Base-by-base conservation (phyloP, 2,888 invertebrate genomes). In the Mesorhabditis spiculigera region DNA sequence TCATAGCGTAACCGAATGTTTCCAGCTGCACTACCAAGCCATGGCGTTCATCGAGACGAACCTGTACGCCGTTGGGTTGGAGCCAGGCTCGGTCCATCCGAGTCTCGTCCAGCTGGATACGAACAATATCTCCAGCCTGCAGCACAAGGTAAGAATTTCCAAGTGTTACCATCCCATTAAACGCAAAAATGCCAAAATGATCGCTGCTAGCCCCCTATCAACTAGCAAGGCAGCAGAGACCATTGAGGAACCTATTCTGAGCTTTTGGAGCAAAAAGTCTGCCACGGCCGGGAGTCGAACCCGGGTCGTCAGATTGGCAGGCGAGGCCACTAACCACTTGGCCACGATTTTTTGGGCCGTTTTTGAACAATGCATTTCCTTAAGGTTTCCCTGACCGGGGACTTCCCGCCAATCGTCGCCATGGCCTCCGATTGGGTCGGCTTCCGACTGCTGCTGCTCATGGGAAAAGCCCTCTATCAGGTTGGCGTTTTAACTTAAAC, bases 371-470 rank as follows among this genome's bases (percentile, higher is more conserved):
- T 50, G 50, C 28, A 8, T 45, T 45, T 44, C 45, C 3, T 71
- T 68, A 63, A 81, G 81, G 80, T 78, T 0, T 77, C 82, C 3
- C 73, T 82, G 4, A 78, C 78, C 5, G 82, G 81, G 5, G 81
- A 82, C 65, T 74, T 81, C 44, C 73, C 76, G 28, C 66, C 76
- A 65, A 82, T 85, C 43, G 80, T 81, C 58, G 83, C 84, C 16
- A 84, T 85, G 82, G 80, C 85, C 4, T 80, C 80, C 42, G 85
- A 85, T 71, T 85, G 85, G 85, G 82, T 85, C 6, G 84, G 81
- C 4, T 81, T 85, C 71, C 76, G 85, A 4, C 72, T 85, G 6
- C 69, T 85, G 5, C 75, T 85, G 43, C 81, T 85, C 0, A 71
- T 78, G 4, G 78, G 77, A 42, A 73, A 69, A 5, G 68, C 70